phyloP scores from a whole-genome alignment of 1,140 invertebrate genomes.

The Ceratosolen solmsi region DNA sequence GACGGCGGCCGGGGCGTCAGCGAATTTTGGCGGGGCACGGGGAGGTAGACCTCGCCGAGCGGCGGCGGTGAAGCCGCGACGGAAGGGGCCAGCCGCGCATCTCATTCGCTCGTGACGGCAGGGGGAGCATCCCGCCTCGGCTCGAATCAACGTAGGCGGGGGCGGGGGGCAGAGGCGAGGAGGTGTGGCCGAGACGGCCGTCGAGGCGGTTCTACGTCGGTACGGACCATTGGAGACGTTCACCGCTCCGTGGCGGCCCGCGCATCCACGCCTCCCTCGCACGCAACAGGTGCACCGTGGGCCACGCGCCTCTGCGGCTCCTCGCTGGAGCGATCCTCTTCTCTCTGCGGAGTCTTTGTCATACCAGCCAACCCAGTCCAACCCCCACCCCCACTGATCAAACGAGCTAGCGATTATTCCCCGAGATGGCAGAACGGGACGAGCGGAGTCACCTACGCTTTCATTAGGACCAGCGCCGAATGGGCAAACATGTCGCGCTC shows the following conservation, averaged over 20 bases:
- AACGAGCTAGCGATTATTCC: too few relatives aligned
- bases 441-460: too few relatives aligned
- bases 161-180: slow-evolving; percentile 53
- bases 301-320: background rate
- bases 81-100: slow-evolving; percentile 6
- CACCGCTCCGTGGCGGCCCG: slow-evolving; percentile 60
- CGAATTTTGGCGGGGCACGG: background rate
- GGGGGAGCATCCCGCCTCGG: slow-evolving; percentile 20
- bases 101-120: slow-evolving; percentile 48
- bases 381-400: too few relatives aligned
- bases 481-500: too few relatives aligned
- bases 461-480: too few relatives aligned
- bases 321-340: background rate
- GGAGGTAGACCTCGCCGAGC: background rate
- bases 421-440: too few relatives aligned
- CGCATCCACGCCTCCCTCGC: slow-evolving; percentile 58
- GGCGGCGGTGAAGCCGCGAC: background rate
- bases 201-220: slow-evolving; percentile 66
- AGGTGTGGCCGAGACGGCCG: slow-evolving; percentile 60
- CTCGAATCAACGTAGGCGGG: slow-evolving; percentile 45
- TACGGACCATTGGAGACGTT: slow-evolving; percentile 69
- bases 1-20: too few relatives aligned
- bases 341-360: background rate
- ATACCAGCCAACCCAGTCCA: background rate
- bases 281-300: slow-evolving; percentile 5